Conservation (phyloP, 2,888 invertebrate genomes). For the Mamestra brassicae region DNA sequence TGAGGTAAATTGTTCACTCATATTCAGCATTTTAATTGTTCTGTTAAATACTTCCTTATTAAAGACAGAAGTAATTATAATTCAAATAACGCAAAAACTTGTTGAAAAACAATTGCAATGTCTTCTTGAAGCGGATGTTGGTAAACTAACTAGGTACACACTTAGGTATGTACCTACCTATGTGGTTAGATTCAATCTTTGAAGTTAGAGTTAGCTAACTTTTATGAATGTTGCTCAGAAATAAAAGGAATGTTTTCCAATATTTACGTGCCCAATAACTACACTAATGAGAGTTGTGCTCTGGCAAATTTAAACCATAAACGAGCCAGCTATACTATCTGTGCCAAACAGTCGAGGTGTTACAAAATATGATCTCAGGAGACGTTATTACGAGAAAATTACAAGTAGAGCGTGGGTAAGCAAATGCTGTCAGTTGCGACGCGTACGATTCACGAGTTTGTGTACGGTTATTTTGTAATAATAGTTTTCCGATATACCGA, state of each 20-base stretch:
- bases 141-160: neutral
- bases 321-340: constrained; percentile 10
- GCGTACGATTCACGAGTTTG: constrained; percentile 62
- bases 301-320: constrained; percentile 14
- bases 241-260: neutral
- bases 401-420: constrained; percentile 76
- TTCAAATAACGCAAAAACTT: neutral
- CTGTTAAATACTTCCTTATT: neutral
- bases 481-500: constrained; percentile 48
- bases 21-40: neutral
- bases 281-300: constrained; percentile 13
- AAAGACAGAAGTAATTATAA: neutral
- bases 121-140: neutral
- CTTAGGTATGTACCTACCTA: too few species aligned
- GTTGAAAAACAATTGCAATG: constrained; percentile 2
- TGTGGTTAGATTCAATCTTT: neutral
- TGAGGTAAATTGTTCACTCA: neutral
- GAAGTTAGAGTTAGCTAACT: neutral
- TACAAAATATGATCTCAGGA: constrained; percentile 70
- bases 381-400: constrained; percentile 69
- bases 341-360: constrained; percentile 40
- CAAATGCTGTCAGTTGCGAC: constrained; percentile 62
- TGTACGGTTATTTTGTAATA: constrained; percentile 55
- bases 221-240: neutral
- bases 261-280: neutral